A percentile compares a stretch with the other conserved stretches of the same genome.
These are phyloP conservation scores for Cheilosia vulpina DNA, from an alignment of 2,888 invertebrate species.

Conservation along the genomic window DNA sequence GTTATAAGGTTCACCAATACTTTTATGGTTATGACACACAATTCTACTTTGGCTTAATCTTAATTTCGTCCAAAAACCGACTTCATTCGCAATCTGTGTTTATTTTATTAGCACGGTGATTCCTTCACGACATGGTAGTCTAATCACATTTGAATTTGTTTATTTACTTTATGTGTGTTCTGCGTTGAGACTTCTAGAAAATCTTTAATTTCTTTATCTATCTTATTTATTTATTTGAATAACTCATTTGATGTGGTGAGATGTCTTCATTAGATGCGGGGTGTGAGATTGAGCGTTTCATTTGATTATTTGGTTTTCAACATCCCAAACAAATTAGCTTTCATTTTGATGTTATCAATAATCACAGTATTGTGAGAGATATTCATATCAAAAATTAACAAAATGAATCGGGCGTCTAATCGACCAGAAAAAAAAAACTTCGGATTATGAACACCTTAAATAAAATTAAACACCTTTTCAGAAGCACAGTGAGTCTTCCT, in stretches of 20 bases:
- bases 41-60: too few species aligned
- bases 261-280: conserved; percentile 15
- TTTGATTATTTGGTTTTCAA: not conserved
- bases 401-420: too few species aligned
- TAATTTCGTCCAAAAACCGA: too few species aligned
- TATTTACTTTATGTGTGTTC: not conserved
- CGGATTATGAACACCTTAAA: too few species aligned
- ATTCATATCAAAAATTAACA: conserved; percentile 5
- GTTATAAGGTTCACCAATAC: too few species aligned
- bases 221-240: not conserved
- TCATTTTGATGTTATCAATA: conserved; percentile 8
- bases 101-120: not conserved
- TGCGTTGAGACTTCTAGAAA: not conserved
- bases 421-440: too few species aligned
- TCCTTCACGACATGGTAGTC: not conserved
- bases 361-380: not conserved
- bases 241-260: conserved; percentile 3
- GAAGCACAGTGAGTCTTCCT: too few species aligned
- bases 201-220: not conserved
- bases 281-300: conserved; percentile 13
- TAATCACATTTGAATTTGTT: not conserved
- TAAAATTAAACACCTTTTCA: too few species aligned
- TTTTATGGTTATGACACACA: too few species aligned
- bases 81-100: too few species aligned
- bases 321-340: conserved; percentile 1